Evolutionary conservation across 1,140 invertebrate species (phyloP).

Genomic region (Metopolophium dirhodum): DNA sequence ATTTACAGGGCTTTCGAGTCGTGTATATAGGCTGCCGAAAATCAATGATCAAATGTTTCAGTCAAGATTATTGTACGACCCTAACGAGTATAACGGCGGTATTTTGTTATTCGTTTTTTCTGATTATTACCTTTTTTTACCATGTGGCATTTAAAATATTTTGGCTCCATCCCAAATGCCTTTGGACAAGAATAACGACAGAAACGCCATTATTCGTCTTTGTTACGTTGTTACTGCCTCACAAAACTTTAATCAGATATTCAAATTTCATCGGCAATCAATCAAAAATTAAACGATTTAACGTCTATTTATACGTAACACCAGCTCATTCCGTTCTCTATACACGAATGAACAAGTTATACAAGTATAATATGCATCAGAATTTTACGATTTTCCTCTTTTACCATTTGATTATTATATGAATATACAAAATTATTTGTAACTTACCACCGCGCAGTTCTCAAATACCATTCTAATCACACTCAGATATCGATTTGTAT

Average conservation of each 20-base stretch:
- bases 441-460: background rate
- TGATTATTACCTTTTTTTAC: background rate
- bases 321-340: background rate
- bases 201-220: background rate
- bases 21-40: background rate
- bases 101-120: slow-evolving; percentile 12
- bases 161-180: slow-evolving; percentile 27
- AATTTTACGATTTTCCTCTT: background rate
- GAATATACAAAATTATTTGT: background rate
- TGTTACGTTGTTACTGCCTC: background rate
- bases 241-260: background rate
- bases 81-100: background rate
- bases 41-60: background rate
- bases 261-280: background rate
- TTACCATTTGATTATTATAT: background rate
- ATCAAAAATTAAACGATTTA: slow-evolving; percentile 6
- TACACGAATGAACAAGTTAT: background rate
- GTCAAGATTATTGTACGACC: background rate
- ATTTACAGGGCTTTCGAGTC: background rate
- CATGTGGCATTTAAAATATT: slow-evolving; percentile 30
- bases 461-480: background rate
- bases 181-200: background rate
- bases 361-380: background rate
- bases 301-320: background rate
- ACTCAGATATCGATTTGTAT: background rate